Percentiles rank a stretch among this genome's conserved stretches.
Evolutionary conservation across 2,113 vertebrate species (phyloP).

Genomic region (Haemorhous mexicanus): DNA sequence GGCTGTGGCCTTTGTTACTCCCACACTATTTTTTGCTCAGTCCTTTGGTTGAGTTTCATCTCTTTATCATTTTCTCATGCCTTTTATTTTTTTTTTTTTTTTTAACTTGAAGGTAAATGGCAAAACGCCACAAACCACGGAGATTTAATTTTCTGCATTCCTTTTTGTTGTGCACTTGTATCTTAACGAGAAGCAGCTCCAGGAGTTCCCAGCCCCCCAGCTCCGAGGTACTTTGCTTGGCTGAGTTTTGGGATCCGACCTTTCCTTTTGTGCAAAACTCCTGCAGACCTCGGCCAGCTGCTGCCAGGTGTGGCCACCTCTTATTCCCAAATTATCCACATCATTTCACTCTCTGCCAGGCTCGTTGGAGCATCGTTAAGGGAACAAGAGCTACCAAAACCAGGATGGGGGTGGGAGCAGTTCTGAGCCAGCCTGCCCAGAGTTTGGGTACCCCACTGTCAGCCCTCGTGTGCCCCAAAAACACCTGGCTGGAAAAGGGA

Average conservation of each 20-base stretch:
- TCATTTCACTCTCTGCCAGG: background rate
- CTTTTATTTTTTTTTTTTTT: background rate
- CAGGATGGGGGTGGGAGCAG: background rate
- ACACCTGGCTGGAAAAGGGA: background rate
- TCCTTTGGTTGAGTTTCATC: background rate
- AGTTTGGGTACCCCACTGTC: background rate
- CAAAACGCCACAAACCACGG: background rate
- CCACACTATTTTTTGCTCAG: background rate
- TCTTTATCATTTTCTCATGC: background rate
- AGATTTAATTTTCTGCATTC: slow-evolving; percentile 54
- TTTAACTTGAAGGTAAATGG: slow-evolving; percentile 20
- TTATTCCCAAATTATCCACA: background rate
- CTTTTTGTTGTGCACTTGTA: background rate
- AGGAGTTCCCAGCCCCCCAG: background rate
- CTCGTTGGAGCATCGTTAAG: background rate
- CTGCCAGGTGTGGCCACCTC: background rate
- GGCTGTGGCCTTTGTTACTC: background rate
- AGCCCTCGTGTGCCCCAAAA: background rate
- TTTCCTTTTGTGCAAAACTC: background rate
- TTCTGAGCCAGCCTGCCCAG: background rate
- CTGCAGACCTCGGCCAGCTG: background rate
- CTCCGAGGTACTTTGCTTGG: background rate
- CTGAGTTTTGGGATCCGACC: background rate
- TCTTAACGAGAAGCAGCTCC: slow-evolving; percentile 48
- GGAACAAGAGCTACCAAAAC: background rate